Conservation (phyloP, 2,797 vertebrate species). For the Semotilus atromaculatus region DNA sequence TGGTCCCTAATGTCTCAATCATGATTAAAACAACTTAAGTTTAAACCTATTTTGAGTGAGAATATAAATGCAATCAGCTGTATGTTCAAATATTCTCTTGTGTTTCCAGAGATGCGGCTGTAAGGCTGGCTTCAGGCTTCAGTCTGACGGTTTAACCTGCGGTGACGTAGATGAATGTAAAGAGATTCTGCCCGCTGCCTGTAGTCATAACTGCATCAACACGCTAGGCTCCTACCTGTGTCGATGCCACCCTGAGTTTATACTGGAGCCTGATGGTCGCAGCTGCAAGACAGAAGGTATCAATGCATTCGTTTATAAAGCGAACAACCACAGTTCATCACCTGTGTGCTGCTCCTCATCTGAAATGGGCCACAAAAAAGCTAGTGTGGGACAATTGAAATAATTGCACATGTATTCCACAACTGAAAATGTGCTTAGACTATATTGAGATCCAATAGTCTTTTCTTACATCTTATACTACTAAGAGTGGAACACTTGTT, state of each 20-base stretch:
- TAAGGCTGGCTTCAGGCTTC: constrained; percentile 74
- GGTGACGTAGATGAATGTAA: constrained; percentile 85
- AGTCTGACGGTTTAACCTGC: constrained; percentile 71
- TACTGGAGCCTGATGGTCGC: constrained; percentile 81
- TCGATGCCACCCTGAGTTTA: constrained; percentile 81
- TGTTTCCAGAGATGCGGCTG: constrained; percentile 81
- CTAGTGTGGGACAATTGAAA: neutral
- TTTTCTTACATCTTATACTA: neutral
- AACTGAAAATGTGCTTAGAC: neutral
- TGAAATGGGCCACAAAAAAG: neutral
- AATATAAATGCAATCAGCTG: neutral
- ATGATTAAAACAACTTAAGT: too few species aligned
- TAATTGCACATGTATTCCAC: neutral
- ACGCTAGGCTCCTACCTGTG: constrained; percentile 83
- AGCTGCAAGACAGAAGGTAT: constrained; percentile 87
- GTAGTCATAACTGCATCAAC: constrained; percentile 88
- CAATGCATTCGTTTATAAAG: neutral
- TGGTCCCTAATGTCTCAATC: too few species aligned
- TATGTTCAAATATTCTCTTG: neutral
- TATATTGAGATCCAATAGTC: too few species aligned
- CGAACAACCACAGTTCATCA: neutral
- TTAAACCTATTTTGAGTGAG: too few species aligned
- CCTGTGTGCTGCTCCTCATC: neutral
- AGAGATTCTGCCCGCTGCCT: constrained; percentile 55
- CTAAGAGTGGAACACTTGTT: neutral